Conservation (phyloP, 2,888 invertebrate species). For the Brachyptera risi region DNA sequence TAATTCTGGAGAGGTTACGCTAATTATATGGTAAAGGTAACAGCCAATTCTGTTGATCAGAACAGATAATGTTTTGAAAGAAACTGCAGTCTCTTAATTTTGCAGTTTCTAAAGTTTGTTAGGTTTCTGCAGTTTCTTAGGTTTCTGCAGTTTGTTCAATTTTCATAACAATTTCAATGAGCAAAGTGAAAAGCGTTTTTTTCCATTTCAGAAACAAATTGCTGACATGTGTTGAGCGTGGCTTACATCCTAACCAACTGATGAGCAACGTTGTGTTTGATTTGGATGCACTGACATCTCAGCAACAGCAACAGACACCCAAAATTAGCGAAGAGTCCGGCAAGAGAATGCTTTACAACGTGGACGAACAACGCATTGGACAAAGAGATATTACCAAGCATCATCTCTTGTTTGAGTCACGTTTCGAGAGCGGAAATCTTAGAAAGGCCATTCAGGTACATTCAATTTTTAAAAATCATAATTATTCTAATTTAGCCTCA, state of each 20-base stretch:
- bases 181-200: background rate
- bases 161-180: background rate
- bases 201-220: constrained; percentile 51
- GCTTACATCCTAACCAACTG: constrained; percentile 56
- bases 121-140: too few relatives aligned
- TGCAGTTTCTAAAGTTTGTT: too few relatives aligned
- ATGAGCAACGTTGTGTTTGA: constrained; percentile 66
- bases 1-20: too few relatives aligned
- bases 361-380: constrained; percentile 50
- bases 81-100: too few relatives aligned
- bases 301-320: background rate
- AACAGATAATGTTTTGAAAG: too few relatives aligned
- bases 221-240: constrained; percentile 62
- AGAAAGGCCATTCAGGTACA: constrained; percentile 73
- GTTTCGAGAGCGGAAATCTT: constrained; percentile 84
- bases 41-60: too few relatives aligned
- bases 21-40: too few relatives aligned
- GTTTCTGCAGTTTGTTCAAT: too few relatives aligned
- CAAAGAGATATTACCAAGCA: constrained; percentile 46
- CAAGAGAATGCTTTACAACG: constrained; percentile 44
- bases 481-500: too few relatives aligned
- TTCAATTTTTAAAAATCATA: too few relatives aligned
- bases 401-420: constrained; percentile 69
- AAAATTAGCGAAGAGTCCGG: constrained; percentile 10
- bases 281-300: constrained; percentile 53